phyloP scores from a whole-genome alignment of 2,797 vertebrate genomes.

The Enteromius viviparus region DNA sequence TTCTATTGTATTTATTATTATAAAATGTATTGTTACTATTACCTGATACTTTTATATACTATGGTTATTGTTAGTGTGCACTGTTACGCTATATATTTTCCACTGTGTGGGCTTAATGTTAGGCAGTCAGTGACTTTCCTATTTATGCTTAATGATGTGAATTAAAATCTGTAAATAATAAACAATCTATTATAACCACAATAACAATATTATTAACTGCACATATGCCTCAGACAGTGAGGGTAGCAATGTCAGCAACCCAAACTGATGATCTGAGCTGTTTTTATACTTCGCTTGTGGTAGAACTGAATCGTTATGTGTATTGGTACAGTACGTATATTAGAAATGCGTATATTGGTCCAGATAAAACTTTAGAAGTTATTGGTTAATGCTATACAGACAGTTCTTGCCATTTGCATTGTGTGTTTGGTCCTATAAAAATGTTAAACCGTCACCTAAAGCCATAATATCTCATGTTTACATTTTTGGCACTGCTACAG shows the following conservation, averaged over 20 bases:
- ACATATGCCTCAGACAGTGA: slow-evolving; percentile 47
- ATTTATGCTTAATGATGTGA: slow-evolving; percentile 67
- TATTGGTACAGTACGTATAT: slow-evolving; percentile 25
- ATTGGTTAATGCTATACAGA: background rate
- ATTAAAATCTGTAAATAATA: slow-evolving; percentile 79
- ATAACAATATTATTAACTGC: slow-evolving; percentile 62
- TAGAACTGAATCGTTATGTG: background rate
- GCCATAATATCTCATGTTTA: slow-evolving; percentile 54
- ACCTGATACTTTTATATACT: slow-evolving; percentile 61
- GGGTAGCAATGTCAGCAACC: background rate
- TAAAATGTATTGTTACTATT: slow-evolving; percentile 68
- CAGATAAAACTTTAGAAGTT: background rate
- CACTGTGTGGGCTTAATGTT: slow-evolving; percentile 56
- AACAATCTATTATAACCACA: slow-evolving; percentile 67
- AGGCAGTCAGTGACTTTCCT: slow-evolving; percentile 56
- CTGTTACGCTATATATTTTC: slow-evolving; percentile 69
- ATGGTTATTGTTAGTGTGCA: slow-evolving; percentile 67
- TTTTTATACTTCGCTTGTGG: slow-evolving; percentile 36
- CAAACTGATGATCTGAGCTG: slow-evolving; percentile 3
- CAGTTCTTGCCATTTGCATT: background rate
- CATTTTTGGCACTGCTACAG: slow-evolving; percentile 37
- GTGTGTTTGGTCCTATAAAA: background rate
- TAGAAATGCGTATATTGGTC: slow-evolving; percentile 26
- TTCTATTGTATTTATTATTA: slow-evolving; percentile 82
- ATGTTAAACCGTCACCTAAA: slow-evolving; percentile 37